These are phyloP conservation scores for Mamestra brassicae DNA, from an alignment of 2,888 invertebrate genomes.

Conservation along the genomic window DNA sequence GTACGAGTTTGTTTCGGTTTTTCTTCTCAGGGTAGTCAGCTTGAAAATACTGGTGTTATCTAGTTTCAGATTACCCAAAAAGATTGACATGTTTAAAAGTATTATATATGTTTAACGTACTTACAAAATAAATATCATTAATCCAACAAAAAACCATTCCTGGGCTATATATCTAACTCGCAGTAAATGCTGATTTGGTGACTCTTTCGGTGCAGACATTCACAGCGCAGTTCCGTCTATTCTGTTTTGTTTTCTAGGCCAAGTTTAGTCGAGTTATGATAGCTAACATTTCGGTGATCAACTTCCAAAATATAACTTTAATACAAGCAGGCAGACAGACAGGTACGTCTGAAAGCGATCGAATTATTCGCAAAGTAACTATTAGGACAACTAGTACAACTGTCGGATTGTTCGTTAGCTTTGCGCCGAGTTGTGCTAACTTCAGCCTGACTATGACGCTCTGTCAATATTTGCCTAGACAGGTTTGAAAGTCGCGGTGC, in stretches of 20 bases:
- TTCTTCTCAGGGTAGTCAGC: too few species aligned
- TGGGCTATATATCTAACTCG: too few species aligned
- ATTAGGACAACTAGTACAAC: constrained; percentile 28
- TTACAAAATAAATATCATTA: too few species aligned
- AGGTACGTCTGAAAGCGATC: constrained; percentile 22
- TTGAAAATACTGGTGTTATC: too few species aligned
- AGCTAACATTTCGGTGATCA: not conserved
- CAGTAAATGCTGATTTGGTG: not conserved
- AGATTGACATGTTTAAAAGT: too few species aligned
- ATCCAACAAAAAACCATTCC: too few species aligned
- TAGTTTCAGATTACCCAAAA: too few species aligned
- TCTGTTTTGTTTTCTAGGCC: too few species aligned
- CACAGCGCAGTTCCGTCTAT: not conserved
- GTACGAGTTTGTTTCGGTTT: too few species aligned
- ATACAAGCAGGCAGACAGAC: not conserved
- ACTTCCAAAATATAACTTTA: constrained; percentile 3
- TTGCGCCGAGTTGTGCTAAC: constrained; percentile 41
- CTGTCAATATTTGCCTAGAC: constrained; percentile 56
- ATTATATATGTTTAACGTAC: too few species aligned
- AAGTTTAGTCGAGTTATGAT: not conserved
- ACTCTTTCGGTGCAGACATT: not conserved
- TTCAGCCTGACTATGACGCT: constrained; percentile 35
- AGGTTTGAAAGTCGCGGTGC: constrained; percentile 30
- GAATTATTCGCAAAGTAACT: constrained; percentile 49
- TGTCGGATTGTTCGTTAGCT: constrained; percentile 55